Evolutionary conservation across 2,113 vertebrate genomes (phyloP).

Genomic region (Proterorhinus semilunaris): DNA sequence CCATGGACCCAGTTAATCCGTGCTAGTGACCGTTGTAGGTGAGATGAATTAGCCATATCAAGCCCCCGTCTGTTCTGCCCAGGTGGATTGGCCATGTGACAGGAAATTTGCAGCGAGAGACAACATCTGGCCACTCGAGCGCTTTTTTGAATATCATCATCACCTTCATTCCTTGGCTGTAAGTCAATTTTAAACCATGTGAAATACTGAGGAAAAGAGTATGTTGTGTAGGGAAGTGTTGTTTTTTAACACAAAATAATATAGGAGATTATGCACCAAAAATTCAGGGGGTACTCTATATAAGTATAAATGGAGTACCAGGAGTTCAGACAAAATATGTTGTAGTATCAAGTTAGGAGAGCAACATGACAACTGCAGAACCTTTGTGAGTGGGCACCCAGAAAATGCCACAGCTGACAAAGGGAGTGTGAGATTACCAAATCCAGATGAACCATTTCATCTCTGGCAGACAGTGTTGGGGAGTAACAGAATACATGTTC

Average conservation of each 20-base stretch:
- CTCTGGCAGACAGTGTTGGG: too few relatives aligned
- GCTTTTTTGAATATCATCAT: conserved; percentile 19
- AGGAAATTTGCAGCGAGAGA: conserved; percentile 22
- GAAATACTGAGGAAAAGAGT: too few relatives aligned
- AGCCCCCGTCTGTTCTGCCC: conserved; percentile 67
- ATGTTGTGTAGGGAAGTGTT: too few relatives aligned
- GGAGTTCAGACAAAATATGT: too few relatives aligned
- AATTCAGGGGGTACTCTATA: too few relatives aligned
- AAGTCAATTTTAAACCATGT: not conserved
- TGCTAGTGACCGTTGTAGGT: conserved; percentile 49
- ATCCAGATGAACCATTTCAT: not conserved
- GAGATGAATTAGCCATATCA: conserved; percentile 67
- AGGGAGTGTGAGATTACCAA: not conserved
- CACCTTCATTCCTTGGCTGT: conserved; percentile 18
- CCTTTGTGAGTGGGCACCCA: not conserved
- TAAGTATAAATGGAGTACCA: too few relatives aligned
- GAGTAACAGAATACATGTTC: too few relatives aligned
- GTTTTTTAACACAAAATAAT: too few relatives aligned
- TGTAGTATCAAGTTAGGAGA: too few relatives aligned
- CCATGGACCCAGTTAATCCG: conserved; percentile 53
- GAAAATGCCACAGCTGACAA: not conserved
- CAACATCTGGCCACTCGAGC: conserved; percentile 41
- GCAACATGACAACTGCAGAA: too few relatives aligned
- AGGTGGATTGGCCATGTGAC: conserved; percentile 62
- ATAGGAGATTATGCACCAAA: too few relatives aligned